Evolutionary conservation across 2,113 vertebrate genomes (phyloP), one percentile per base, ranked within the genome.

Genomic region (Elaphurus davidianus): DNA sequence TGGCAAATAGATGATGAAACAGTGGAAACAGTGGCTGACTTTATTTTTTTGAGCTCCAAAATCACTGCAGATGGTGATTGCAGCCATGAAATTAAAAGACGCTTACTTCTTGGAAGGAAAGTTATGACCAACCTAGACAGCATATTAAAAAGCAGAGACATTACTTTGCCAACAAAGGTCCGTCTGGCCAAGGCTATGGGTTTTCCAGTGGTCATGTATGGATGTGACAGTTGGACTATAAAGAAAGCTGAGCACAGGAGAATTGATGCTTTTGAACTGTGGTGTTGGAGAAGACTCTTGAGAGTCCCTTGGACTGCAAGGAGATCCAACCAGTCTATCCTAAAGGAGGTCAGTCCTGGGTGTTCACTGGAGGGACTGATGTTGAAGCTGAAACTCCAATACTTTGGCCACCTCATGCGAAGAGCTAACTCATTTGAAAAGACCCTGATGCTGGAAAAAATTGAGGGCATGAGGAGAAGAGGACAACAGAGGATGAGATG

Each of bases 201-300:
- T 71, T 71, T 71, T 23, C 19, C n/a, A 12, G n/a, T 71, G 0
- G n/a, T 36, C 64, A 36, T 36, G n/a, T 12, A 36, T 36, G 64
- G n/a, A 36, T 71, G 64, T 71, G n/a, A 71, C 9, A 71, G 9
- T 71, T 71, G 64, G n/a, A 36, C 64, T 71, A 9, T 21, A 11
- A 21, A 36, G 64, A 71, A 71, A 21, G 2, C n/a, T 71, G 64
- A 71, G 4, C 4, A 1, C n/a, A 0, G 0, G 19, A 71, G 64
- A 71, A 36, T 10, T 71, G n/a, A 71, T 71, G 64, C 64, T 71
- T 71, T 71, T 36, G 64, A 71, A 21, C 9, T 71, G 64, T 71
- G n/a, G 17, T 6, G 17, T 36, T 36, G n/a, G 19, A 71, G 9
- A 71, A 36, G 64, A 71, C 64, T 21, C 17, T 67, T 0, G 2